Evolutionary conservation across 2,113 vertebrate species (phyloP).

Genomic region (Brienomyrus brachyistius): DNA sequence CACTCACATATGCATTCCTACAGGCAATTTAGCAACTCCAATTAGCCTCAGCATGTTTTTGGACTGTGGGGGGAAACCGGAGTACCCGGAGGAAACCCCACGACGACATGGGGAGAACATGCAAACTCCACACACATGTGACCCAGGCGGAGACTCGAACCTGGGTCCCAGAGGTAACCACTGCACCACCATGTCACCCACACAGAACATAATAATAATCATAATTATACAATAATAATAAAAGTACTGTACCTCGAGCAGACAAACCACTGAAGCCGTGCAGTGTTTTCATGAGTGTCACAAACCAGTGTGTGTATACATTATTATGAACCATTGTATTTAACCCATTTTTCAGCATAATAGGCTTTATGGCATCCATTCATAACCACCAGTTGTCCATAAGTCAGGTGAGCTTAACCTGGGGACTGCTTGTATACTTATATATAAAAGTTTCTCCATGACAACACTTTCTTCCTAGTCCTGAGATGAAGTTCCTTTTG

Average conservation of each 20-base stretch:
- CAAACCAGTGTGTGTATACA: neutral
- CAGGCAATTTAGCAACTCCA: too few relatives aligned
- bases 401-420: neutral
- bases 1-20: too few relatives aligned
- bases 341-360: neutral
- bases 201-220: neutral
- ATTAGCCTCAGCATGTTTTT: too few relatives aligned
- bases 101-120: too few relatives aligned
- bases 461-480: neutral
- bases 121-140: too few relatives aligned
- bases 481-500: neutral
- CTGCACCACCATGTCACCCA: too few relatives aligned
- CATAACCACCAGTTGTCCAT: neutral
- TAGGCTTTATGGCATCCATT: neutral
- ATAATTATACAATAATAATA: neutral
- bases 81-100: too few relatives aligned
- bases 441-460: neutral
- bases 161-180: too few relatives aligned
- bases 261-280: neutral
- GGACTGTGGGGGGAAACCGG: too few relatives aligned
- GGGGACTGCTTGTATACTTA: neutral
- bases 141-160: too few relatives aligned
- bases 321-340: neutral
- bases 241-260: neutral
- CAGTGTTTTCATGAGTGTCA: neutral